Base-by-base conservation (phyloP, 2,797 vertebrate species). In the Coregonus suidteri region DNA sequence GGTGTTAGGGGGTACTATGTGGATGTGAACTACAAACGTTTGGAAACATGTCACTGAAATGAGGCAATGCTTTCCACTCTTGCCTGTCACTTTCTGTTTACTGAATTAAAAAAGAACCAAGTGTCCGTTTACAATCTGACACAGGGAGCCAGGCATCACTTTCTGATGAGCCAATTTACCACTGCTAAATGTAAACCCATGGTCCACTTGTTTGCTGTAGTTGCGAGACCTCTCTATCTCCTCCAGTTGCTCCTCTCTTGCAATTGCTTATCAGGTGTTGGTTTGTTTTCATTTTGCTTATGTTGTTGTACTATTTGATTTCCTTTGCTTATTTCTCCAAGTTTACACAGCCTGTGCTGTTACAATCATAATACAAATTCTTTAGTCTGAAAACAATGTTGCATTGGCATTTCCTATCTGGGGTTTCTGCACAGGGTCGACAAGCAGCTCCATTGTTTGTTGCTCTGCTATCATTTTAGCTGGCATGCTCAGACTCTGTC, bases 391-490 rank as follows among this genome's bases (percentile, higher is more conserved):
- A 82, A 87, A 67, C 82, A 77, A 78, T 62, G 3, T 25, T 73
- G 16, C 56, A 15, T 34, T 75, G 69, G 51, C 25, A 41, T 83
- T 85, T 75, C 82, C 71, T 79, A 41, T 83, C 80, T 83, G 71
- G 75, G 3, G 88, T 84, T 77, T 80, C 54, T 74, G 76, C 83
- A 81, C 35, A 80, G 72, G 77, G 75, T 78, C 79, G 81, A 89
- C 83, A 90, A 88, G 79, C 84, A 81, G 75, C 79, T 71, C 85
- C 83, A 88, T 91, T 90, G 84, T 91, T 89, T 85, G 86, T 90
- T 83, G 79, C 76, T 80, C 47, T 76, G 82, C 71, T 85, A 79
- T 89, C 81, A 83, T 84, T 82, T 83, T 52, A 80, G 82, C 79
- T 85, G 81, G 83, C 81, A 85, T 84, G 80, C 83, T 74, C 35